phyloP scores from a whole-genome alignment of 2,113 vertebrate genomes.

The Neotoma lepida region DNA sequence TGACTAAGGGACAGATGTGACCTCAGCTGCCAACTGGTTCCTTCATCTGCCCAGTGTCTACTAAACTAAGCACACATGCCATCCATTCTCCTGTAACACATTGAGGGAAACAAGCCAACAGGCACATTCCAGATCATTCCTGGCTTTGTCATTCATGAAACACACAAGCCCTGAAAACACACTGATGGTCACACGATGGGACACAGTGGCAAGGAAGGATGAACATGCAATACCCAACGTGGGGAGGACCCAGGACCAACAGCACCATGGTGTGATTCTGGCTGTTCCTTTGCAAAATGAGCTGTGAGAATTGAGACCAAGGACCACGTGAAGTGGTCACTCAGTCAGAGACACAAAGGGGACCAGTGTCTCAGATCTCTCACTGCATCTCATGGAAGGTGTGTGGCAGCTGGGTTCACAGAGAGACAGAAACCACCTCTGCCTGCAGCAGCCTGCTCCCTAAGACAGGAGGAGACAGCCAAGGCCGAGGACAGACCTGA shows the following conservation, averaged over 20 bases:
- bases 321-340: background rate
- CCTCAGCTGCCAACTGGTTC: too few species aligned
- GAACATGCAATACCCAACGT: background rate
- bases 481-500: too few species aligned
- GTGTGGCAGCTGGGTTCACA: fast-evolving
- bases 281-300: background rate
- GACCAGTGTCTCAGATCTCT: background rate
- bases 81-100: background rate
- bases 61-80: background rate
- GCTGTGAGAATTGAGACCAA: background rate
- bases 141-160: background rate
- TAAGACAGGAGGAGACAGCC: too few species aligned
- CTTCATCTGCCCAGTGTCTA: background rate
- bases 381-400: background rate
- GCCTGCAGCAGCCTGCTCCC: background rate
- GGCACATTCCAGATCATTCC: background rate
- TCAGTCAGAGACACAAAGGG: background rate
- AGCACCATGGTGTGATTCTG: background rate
- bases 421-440: too few species aligned
- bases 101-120: background rate
- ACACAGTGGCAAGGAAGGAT: background rate
- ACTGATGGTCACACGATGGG: too few species aligned
- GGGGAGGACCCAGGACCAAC: background rate
- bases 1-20: background rate
- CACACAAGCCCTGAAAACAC: background rate